These are phyloP conservation scores for Asbolus verrucosus DNA, from an alignment of 1,140 invertebrate genomes.

Conservation along the genomic window DNA sequence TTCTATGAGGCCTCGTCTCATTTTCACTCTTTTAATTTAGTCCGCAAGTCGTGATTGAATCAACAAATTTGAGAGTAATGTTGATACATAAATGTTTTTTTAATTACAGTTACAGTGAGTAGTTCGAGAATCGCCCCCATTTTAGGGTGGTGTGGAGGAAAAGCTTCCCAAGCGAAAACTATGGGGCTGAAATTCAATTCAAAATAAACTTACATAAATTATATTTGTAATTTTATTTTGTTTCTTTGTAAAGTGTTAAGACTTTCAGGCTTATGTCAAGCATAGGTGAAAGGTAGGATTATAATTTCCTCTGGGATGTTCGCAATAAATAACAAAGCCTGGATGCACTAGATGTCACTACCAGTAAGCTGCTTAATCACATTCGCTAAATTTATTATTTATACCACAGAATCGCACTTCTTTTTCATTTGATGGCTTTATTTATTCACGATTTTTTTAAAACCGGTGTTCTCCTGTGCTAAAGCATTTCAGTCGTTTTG, in stretches of 20 bases:
- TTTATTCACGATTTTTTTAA: conserved; percentile 32
- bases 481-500: conserved; percentile 32
- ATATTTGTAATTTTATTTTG: conserved; percentile 50
- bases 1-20: conserved; percentile 41
- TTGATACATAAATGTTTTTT: neutral
- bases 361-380: conserved; percentile 53
- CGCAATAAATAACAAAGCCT: conserved; percentile 45
- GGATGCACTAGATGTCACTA: conserved; percentile 52
- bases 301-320: conserved; percentile 54
- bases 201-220: conserved; percentile 52
- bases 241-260: conserved; percentile 46
- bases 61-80: conserved; percentile 2
- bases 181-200: conserved; percentile 50
- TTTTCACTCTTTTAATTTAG: conserved; percentile 43
- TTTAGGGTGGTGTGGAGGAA: too few species aligned
- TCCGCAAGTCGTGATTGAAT: conserved; percentile 31
- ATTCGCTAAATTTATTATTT: conserved; percentile 55
- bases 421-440: conserved; percentile 50
- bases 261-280: conserved; percentile 39
- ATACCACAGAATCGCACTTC: conserved; percentile 50
- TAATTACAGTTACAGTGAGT: too few species aligned
- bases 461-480: neutral
- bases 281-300: conserved; percentile 49
- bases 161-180: conserved; percentile 7
- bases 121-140: too few species aligned